These are phyloP conservation scores for Eremobia ochroleuca DNA, from an alignment of 2,888 invertebrate species.

Conservation along the genomic window DNA sequence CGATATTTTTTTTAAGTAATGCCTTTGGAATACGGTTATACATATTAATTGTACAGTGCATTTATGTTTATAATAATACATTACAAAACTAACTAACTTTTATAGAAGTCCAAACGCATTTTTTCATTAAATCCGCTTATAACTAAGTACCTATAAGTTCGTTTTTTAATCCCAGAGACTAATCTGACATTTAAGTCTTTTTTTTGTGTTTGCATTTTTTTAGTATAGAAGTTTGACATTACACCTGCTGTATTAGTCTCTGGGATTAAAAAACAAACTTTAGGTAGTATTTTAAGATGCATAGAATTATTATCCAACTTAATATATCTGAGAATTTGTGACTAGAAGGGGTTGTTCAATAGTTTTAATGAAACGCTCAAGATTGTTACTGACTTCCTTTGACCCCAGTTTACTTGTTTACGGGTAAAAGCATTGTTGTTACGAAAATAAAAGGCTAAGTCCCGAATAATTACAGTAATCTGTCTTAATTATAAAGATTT, in stretches of 20 bases:
- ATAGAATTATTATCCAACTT: background rate
- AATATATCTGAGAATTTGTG: background rate
- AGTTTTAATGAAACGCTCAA: background rate
- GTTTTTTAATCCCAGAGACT: too few relatives aligned
- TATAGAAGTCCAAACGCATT: background rate
- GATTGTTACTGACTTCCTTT: background rate
- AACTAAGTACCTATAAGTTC: too few relatives aligned
- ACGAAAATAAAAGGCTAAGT: conserved; percentile 20
- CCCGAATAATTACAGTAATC: conserved; percentile 44
- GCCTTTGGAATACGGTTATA: background rate
- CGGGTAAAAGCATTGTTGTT: conserved; percentile 17
- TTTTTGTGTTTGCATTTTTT: too few relatives aligned
- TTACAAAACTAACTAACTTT: background rate
- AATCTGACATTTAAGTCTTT: too few relatives aligned
- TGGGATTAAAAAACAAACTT: too few relatives aligned
- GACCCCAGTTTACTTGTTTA: conserved; percentile 1
- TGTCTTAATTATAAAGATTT: conserved; percentile 54
- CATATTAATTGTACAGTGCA: background rate
- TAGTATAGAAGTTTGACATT: too few relatives aligned
- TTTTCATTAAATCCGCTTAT: background rate
- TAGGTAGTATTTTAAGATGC: background rate
- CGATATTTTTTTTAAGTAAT: background rate
- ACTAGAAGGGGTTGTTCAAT: background rate
- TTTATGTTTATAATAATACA: background rate
- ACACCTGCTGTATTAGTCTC: too few relatives aligned